Evolutionary conservation across 1,140 invertebrate species (phyloP).

Genomic region (Meloidogyne hapla): DNA sequence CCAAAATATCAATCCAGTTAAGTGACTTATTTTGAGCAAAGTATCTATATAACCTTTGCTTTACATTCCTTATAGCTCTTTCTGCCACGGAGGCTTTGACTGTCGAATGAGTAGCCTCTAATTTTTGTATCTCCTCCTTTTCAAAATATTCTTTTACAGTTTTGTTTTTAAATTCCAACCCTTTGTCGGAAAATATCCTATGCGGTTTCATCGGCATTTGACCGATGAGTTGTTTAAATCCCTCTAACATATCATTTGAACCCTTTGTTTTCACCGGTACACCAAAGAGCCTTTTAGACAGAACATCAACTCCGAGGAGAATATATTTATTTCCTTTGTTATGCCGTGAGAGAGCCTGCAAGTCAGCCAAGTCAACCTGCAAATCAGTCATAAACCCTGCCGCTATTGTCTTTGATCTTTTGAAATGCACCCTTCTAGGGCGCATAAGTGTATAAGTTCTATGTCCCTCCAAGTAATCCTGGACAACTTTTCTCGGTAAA

Average conservation of each 20-base stretch:
- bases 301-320: conserved; percentile 17
- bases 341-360: conserved; percentile 4
- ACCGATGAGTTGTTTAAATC: conserved; percentile 1
- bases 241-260: conserved; percentile 14
- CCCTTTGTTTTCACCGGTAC: conserved; percentile 1
- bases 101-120: neutral
- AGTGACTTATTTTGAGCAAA: conserved; percentile 7
- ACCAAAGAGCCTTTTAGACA: conserved; percentile 18
- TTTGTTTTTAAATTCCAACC: conserved; percentile 14
- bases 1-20: conserved; percentile 18
- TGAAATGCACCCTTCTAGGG: neutral
- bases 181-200: conserved; percentile 20
- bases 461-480: conserved; percentile 9
- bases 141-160: conserved; percentile 4
- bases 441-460: neutral
- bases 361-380: conserved; percentile 22
- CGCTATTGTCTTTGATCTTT: conserved; percentile 14
- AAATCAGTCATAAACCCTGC: conserved; percentile 33
- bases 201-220: conserved; percentile 14
- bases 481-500: neutral
- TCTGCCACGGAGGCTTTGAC: conserved; percentile 17
- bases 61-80: conserved; percentile 13
- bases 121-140: conserved; percentile 16
- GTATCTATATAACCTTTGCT: neutral
- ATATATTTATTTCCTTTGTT: conserved; percentile 20